Percentiles rank a stretch among this genome's conserved stretches.
These are phyloP conservation scores for Aulostomus chinensis DNA, from an alignment of 2,797 vertebrate genomes.

Conservation along the genomic window DNA sequence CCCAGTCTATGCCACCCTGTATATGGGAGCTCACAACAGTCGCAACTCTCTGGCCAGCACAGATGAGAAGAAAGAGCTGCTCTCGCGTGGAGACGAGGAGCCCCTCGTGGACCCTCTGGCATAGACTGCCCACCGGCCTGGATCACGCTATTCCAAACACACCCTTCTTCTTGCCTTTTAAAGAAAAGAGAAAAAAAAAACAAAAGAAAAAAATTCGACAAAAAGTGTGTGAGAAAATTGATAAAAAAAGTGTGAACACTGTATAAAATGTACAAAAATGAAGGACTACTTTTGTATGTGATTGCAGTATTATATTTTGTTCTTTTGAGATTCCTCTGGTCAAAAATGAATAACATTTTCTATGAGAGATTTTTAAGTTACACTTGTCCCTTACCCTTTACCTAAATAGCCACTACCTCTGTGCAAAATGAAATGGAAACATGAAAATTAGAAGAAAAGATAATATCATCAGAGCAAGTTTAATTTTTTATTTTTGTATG, in stretches of 20 bases:
- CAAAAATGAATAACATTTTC: constrained; percentile 77
- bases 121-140: constrained; percentile 72
- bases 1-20: constrained; percentile 95
- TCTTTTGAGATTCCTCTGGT: constrained; percentile 83
- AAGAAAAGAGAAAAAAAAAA: constrained; percentile 54
- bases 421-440: constrained; percentile 80
- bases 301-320: constrained; percentile 99
- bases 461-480: constrained; percentile 76
- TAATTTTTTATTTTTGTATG: constrained; percentile 86
- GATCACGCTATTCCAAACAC: constrained; percentile 63
- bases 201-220: constrained; percentile 46
- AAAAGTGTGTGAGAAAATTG: constrained; percentile 69
- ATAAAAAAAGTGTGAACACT: constrained; percentile 77
- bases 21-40: constrained; percentile 97
- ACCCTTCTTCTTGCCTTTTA: constrained; percentile 77
- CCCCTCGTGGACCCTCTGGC: constrained; percentile 89
- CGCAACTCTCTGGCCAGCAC: constrained; percentile 97
- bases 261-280: constrained; percentile 89
- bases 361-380: constrained; percentile 80
- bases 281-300: constrained; percentile 99
- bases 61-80: constrained; percentile 95
- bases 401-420: constrained; percentile 86
- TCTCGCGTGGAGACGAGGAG: constrained; percentile 91
- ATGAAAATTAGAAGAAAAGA: constrained; percentile 69
- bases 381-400: constrained; percentile 72